Base-by-base conservation (phyloP, 37 sponge, comb jelly and placozoan species). In the Hormiphora californensis region DNA sequence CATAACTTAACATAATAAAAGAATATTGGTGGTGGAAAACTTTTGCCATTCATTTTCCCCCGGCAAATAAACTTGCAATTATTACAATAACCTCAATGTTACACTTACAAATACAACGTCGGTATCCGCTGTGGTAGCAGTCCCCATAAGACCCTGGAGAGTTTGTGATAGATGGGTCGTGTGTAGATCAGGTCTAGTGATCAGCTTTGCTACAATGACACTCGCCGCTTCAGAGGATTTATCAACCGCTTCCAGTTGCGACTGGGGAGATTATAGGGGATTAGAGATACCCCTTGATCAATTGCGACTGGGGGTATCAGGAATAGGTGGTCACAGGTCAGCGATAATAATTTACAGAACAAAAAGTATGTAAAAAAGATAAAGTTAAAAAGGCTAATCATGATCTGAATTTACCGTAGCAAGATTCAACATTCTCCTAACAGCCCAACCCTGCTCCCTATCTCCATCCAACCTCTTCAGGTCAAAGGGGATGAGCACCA, bases 401-500 rank as follows among this genome's bases (percentile, higher is more conserved):
- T n/a, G n/a, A n/a, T n/a, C 39, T 8, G 21, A 38, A 88, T 68
- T 63, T 17, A 91, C 87, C 51, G 91, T 91, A 0, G 91, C 93
- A 39, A 93, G 30, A 9, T 88, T 91, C 27, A 94, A 30, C 44
- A 97, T 93, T n/a, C 93, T 49, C 43, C 94, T 91, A 33, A 92
- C 87, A 0, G 87, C 89, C 39, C 85, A 38, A 27, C 62, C 88
- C 0, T 86, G 62, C 17, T 44, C 54, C 28, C 41, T 38, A 0
- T 87, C 39, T 0, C 90, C 89, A 63, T 98, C 99, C 89, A 98
- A 88, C 27, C 92, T 92, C 36, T 85, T 81, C 85, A 98, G 86
- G 87, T 98, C 93, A 88, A 98, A 98, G 0, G 99, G 99, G 0
- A 93, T 90, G 44, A 98, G 91, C 54, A 89, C 86, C 25, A 98